phyloP scores from a whole-genome alignment of 2,888 invertebrate genomes.

The Steromphala cineraria region DNA sequence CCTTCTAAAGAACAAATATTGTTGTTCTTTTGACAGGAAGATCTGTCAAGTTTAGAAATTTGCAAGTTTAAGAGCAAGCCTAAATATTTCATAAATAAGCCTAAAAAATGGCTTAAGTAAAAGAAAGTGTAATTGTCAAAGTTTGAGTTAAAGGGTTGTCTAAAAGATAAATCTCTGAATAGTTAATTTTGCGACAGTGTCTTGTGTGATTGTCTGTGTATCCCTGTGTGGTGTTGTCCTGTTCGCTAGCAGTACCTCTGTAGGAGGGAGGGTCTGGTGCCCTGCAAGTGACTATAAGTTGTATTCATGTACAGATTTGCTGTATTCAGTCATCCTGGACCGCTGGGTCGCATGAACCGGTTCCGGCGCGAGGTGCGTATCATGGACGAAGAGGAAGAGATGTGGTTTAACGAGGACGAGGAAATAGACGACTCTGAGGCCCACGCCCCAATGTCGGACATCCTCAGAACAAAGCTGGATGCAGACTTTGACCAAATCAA shows the following conservation, averaged over 20 bases:
- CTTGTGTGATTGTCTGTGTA: background rate
- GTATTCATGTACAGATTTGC: slow-evolving; percentile 10
- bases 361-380: slow-evolving; percentile 94
- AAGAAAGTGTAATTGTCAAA: no score
- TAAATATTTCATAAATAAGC: no score
- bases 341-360: slow-evolving; percentile 82
- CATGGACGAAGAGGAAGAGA: slow-evolving; percentile 97
- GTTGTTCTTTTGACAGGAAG: background rate
- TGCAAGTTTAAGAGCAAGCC: background rate
- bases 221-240: background rate
- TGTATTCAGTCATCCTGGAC: slow-evolving; percentile 81
- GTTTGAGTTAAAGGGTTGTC: no score
- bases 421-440: slow-evolving; percentile 71
- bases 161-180: no score
- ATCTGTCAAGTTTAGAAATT: background rate
- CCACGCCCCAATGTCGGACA: slow-evolving; percentile 75
- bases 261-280: no score
- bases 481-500: slow-evolving; percentile 81
- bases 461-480: slow-evolving; percentile 79
- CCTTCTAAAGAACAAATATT: no score
- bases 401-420: slow-evolving; percentile 99
- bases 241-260: no score
- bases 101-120: no score
- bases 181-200: no score
- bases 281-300: background rate